A percentile compares a stretch with the other conserved stretches of the same genome.
Evolutionary conservation across 2,888 invertebrate species (phyloP).

Genomic region (Cerastoderma edule): DNA sequence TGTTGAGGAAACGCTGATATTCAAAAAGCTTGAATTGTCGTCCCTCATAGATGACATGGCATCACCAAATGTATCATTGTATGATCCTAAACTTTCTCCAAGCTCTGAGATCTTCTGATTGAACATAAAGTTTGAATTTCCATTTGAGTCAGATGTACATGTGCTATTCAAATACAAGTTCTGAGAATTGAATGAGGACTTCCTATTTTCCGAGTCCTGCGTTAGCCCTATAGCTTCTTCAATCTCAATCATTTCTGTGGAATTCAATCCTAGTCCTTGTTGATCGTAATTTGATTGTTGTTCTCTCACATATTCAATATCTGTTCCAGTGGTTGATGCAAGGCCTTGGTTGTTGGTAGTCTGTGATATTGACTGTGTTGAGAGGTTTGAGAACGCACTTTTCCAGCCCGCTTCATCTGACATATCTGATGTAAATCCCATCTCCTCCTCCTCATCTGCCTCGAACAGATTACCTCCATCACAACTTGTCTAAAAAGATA

Average conservation of each 20-base stretch:
- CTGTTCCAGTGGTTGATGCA: neutral
- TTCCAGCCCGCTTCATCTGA: constrained; percentile 9
- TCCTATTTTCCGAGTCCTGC: neutral
- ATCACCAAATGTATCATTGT: constrained; percentile 1
- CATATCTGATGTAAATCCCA: neutral
- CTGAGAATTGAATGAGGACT: neutral
- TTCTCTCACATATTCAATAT: constrained; percentile 9
- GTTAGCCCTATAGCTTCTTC: neutral
- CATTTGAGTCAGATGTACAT: neutral
- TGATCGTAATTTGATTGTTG: neutral
- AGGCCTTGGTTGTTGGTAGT: neutral
- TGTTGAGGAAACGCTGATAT: constrained; percentile 29
- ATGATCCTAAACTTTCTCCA: constrained; percentile 8
- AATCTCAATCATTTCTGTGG: neutral
- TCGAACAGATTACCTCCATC: too few relatives aligned
- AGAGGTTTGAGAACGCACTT: neutral
- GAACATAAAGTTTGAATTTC: neutral
- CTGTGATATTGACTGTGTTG: neutral
- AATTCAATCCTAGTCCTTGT: neutral
- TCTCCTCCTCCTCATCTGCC: neutral
- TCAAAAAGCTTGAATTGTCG: constrained; percentile 37
- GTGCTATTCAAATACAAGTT: constrained; percentile 11
- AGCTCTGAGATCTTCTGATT: neutral
- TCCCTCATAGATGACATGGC: neutral
- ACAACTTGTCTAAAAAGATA: too few relatives aligned